phyloP scores from a whole-genome alignment of 2,113 vertebrate species.

The Amblyornis subalaris region DNA sequence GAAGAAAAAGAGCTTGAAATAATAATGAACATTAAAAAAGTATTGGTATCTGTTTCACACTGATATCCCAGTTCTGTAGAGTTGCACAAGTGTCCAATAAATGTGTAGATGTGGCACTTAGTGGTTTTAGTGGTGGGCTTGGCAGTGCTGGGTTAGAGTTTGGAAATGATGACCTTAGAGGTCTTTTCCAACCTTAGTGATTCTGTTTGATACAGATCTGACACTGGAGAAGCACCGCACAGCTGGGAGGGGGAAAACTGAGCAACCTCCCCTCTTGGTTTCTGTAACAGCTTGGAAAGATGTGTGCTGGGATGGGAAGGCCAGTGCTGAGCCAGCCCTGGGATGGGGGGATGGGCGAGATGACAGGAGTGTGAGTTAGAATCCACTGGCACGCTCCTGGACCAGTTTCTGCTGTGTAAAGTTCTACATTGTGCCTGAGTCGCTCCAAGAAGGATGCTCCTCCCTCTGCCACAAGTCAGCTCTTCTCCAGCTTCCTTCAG shows the following conservation, averaged over 20 bases:
- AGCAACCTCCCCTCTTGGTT: neutral
- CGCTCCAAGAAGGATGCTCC: neutral
- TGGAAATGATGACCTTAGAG: neutral
- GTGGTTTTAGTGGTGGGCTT: neutral
- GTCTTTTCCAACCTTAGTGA: neutral
- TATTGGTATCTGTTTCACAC: neutral
- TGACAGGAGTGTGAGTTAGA: neutral
- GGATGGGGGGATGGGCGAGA: neutral
- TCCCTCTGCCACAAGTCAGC: neutral
- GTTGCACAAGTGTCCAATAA: neutral
- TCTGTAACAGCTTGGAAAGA: no score
- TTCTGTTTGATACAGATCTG: neutral
- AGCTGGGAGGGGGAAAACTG: neutral
- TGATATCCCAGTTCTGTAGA: neutral
- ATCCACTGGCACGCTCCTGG: neutral
- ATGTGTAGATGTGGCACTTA: neutral
- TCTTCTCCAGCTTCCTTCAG: neutral
- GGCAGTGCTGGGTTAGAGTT: neutral
- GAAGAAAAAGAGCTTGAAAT: neutral
- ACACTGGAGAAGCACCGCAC: no score
- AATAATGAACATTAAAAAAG: neutral
- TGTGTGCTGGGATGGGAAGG: neutral
- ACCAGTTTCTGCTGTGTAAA: neutral
- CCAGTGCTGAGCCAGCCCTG: accelerated
- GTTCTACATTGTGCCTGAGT: accelerated